A percentile compares a stretch with the other conserved stretches of the same genome.
Evolutionary conservation across 1,140 invertebrate genomes (phyloP).

Genomic region (Neotoxoptera formosana): DNA sequence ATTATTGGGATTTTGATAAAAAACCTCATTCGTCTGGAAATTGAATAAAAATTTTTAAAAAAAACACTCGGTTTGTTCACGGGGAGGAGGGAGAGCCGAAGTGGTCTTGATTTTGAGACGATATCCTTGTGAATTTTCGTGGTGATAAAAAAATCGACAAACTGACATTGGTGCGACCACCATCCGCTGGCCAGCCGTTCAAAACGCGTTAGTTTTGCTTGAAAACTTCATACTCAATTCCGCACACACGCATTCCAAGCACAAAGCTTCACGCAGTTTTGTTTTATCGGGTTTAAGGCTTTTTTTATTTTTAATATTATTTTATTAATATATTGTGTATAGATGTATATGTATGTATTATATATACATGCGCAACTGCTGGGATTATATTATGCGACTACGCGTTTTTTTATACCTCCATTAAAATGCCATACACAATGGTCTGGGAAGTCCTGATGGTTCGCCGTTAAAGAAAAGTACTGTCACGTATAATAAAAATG

Average conservation of each 20-base stretch:
- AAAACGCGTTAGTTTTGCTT: background rate
- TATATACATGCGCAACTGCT: background rate
- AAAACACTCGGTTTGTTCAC: background rate
- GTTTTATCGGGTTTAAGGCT: background rate
- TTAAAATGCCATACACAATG: slow-evolving; percentile 27
- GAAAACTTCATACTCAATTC: background rate
- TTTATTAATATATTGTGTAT: slow-evolving; percentile 5
- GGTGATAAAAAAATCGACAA: background rate
- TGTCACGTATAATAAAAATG: slow-evolving; percentile 25
- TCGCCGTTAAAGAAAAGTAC: slow-evolving; percentile 6
- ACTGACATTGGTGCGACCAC: background rate
- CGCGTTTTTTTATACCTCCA: background rate
- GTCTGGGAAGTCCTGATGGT: background rate
- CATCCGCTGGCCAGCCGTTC: background rate
- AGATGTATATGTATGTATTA: background rate
- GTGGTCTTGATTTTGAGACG: background rate
- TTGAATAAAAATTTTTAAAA: background rate
- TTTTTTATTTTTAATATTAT: slow-evolving; percentile 12
- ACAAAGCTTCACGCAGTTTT: background rate
- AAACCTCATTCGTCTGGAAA: background rate
- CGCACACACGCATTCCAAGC: background rate
- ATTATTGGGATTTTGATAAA: background rate
- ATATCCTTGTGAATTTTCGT: background rate
- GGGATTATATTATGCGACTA: background rate
- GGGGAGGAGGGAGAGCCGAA: too few relatives aligned